These are phyloP conservation scores for Mormoops blainvillei DNA, from an alignment of 2,113 vertebrate species.

Conservation along the genomic window DNA sequence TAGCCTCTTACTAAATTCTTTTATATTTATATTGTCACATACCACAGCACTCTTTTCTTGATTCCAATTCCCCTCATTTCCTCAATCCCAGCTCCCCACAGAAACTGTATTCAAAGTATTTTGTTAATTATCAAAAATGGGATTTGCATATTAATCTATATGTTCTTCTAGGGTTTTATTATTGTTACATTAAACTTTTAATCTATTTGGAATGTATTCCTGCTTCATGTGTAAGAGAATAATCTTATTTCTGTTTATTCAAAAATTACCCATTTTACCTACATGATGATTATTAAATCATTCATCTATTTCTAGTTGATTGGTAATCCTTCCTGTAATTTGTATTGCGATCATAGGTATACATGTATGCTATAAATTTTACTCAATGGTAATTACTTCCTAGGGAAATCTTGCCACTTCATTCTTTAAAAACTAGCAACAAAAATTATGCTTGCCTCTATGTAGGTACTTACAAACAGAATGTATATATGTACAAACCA, in stretches of 20 bases:
- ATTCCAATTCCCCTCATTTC: neutral
- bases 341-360: neutral
- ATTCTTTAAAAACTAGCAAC: neutral
- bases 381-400: neutral
- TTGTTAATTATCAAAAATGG: neutral
- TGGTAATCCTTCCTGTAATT: neutral
- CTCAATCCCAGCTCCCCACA: neutral
- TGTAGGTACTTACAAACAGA: neutral
- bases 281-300: neutral
- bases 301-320: neutral
- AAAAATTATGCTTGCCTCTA: neutral
- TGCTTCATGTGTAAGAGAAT: neutral
- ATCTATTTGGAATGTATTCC: neutral
- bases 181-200: neutral
- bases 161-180: neutral
- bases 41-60: neutral
- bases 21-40: neutral
- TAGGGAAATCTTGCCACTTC: neutral
- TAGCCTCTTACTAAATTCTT: neutral
- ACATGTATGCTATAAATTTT: neutral
- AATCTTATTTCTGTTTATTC: slow-evolving; percentile 9
- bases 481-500: neutral
- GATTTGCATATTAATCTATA: neutral
- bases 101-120: neutral
- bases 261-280: neutral